Base-by-base conservation (phyloP, 2,888 invertebrate genomes). In the Himalopsyche tibetana region DNA sequence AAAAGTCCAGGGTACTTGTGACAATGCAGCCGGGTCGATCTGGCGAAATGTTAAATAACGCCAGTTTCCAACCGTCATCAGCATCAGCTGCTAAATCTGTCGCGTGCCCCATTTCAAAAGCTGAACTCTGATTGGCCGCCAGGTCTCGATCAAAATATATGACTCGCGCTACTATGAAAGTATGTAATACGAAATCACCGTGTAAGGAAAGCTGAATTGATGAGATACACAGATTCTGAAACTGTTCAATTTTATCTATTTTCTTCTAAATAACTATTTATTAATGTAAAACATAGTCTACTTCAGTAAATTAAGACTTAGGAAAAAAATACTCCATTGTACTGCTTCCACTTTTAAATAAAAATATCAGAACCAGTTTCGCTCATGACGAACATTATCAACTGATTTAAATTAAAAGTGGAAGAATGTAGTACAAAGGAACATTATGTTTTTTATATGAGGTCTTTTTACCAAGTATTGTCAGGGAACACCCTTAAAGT, bases 51-150 rank as follows among this genome's bases (percentile, higher is more conserved):
- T 74, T 38, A 83, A 85, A 85, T 85, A 80, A 83, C 85, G 56
- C 83, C 82, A 83, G 85, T 80, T 85, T 63, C 80, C 55, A 86
- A 86, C 86, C 86, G 86, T 84, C 86, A 82, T 45, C 45, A 74
- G 74, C 38, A 81, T 55, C 28, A 80, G 80, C 81, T 28, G 80
- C 28, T 56, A 69, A 42, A 82, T 82, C 80, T 83, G 86, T 86
- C 86, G 86, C 86, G 86, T 86, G 86, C 86, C 82, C 86, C 51
- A 19, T 82, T 55, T 45, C 55, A 84, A 81, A 51, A 19, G 86
- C 74, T 42, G 85, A 28, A 17, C 80, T 38, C 83, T 86, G 80
- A 86, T 86, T 86, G 86, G 84, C 84, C 86, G 28, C 40, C 55
- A 12, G 28, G 56, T 38, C 80, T 80, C 63, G 84, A 84, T 84